phyloP scores from a whole-genome alignment of 2,113 vertebrate genomes.

The Eublepharis macularius region DNA sequence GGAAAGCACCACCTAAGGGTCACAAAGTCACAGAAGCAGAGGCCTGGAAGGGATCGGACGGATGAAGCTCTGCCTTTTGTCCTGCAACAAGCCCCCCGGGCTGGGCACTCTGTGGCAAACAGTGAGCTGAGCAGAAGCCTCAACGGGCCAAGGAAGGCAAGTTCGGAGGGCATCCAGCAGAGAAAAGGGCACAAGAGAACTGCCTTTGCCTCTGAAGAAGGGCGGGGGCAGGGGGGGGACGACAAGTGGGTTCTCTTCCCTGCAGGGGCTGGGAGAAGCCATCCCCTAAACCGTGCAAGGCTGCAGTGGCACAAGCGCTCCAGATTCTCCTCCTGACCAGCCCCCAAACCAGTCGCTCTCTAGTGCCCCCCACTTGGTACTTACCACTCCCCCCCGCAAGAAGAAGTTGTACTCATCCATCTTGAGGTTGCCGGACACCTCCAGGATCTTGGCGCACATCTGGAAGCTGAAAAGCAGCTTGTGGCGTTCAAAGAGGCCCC shows the following conservation, averaged over 20 bases:
- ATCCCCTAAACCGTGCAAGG: neutral
- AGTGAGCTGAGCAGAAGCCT: neutral
- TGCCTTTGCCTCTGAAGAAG: too few species aligned
- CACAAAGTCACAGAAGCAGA: too few species aligned
- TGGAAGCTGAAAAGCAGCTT: constrained; percentile 92
- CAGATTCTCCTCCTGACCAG: neutral
- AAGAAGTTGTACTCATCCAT: constrained; percentile 91
- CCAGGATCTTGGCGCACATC: constrained; percentile 88
- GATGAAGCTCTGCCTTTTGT: too few species aligned
- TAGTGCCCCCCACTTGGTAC: constrained; percentile 18
- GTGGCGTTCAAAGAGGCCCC: constrained; percentile 87
- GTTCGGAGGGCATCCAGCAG: neutral
- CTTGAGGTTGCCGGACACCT: constrained; percentile 83
- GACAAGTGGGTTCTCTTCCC: too few species aligned
- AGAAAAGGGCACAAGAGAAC: too few species aligned
- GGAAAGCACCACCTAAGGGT: too few species aligned
- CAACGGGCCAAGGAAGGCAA: neutral
- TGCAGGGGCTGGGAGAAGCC: neutral
- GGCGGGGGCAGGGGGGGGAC: too few species aligned
- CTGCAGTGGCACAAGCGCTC: too few species aligned
- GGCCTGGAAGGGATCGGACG: too few species aligned
- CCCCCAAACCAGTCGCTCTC: neutral
- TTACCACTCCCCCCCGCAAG: constrained; percentile 86
- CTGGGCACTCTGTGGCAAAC: too few species aligned
- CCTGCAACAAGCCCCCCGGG: too few species aligned